A percentile compares a stretch with the other conserved stretches of the same genome.
Conservation (phyloP, 2,888 invertebrate genomes). For the Lasioglossum villosulum region DNA sequence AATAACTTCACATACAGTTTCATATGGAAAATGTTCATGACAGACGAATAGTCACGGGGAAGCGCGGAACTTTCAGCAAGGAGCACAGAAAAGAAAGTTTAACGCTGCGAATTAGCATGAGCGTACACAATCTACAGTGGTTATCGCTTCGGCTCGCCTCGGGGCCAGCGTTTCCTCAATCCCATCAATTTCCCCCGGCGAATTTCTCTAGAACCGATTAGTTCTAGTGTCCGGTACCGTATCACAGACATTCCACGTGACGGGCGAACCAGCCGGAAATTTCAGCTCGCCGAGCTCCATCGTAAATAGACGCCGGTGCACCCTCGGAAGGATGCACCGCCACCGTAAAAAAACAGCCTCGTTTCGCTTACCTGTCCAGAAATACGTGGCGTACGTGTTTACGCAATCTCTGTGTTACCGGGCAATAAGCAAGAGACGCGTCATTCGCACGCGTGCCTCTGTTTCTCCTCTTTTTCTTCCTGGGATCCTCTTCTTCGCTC, state of each 20-base stretch:
- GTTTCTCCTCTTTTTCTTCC: background rate
- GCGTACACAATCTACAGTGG: background rate
- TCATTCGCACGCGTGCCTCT: conserved; percentile 24
- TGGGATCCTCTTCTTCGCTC: background rate
- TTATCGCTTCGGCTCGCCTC: background rate
- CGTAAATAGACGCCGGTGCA: conserved; percentile 18
- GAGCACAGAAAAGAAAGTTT: background rate
- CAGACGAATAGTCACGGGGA: background rate
- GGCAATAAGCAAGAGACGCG: conserved; percentile 38
- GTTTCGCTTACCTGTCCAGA: conserved; percentile 32
- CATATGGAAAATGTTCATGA: background rate
- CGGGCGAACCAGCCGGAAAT: background rate
- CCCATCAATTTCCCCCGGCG: background rate
- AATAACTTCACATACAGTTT: background rate
- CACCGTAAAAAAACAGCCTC: conserved; percentile 29
- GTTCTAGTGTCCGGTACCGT: background rate
- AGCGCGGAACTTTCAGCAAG: background rate
- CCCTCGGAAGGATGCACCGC: conserved; percentile 29
- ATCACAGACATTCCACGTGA: background rate
- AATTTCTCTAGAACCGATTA: conserved; percentile 4
- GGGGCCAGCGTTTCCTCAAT: background rate
- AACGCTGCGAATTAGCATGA: background rate
- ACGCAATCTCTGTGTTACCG: conserved; percentile 53
- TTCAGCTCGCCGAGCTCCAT: background rate
- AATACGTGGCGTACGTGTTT: conserved; percentile 48